Evolutionary conservation across 2,888 invertebrate genomes (phyloP).

Genomic region (Ptychoptera albimana): DNA sequence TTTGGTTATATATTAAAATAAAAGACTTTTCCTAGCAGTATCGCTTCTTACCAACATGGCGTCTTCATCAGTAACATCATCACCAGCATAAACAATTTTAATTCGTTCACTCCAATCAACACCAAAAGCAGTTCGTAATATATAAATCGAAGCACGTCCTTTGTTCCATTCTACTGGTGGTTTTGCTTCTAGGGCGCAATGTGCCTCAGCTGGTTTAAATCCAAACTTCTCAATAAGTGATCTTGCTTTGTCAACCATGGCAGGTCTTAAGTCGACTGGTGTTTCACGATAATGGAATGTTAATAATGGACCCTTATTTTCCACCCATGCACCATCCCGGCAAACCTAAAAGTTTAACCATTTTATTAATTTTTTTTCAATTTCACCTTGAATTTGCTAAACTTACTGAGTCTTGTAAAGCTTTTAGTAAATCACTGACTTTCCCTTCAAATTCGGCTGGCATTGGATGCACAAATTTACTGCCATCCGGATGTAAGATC

Average conservation of each 20-base stretch:
- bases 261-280: slow-evolving; percentile 47
- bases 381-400: background rate
- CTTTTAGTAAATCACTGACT: slow-evolving; percentile 58
- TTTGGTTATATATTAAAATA: background rate
- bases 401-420: slow-evolving; percentile 60
- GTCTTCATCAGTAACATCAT: slow-evolving; percentile 79
- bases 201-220: slow-evolving; percentile 62
- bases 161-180: slow-evolving; percentile 89
- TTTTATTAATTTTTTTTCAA: slow-evolving; percentile 3
- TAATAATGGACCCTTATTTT: slow-evolving; percentile 73
- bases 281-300: slow-evolving; percentile 82
- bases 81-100: slow-evolving; percentile 77
- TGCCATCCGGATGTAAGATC: slow-evolving; percentile 78
- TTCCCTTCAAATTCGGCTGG: slow-evolving; percentile 69
- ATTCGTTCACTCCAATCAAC: slow-evolving; percentile 85
- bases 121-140: slow-evolving; percentile 75
- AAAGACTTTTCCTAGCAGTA: too few species aligned
- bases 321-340: slow-evolving; percentile 80
- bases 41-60: slow-evolving; percentile 71
- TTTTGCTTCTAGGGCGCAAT: slow-evolving; percentile 79
- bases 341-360: slow-evolving; percentile 41
- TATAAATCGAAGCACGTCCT: slow-evolving; percentile 77
- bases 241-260: slow-evolving; percentile 54
- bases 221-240: slow-evolving; percentile 58
- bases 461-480: slow-evolving; percentile 83